Conservation (phyloP, 2,113 vertebrate genomes). For the Austrofundulus limnaeus region DNA sequence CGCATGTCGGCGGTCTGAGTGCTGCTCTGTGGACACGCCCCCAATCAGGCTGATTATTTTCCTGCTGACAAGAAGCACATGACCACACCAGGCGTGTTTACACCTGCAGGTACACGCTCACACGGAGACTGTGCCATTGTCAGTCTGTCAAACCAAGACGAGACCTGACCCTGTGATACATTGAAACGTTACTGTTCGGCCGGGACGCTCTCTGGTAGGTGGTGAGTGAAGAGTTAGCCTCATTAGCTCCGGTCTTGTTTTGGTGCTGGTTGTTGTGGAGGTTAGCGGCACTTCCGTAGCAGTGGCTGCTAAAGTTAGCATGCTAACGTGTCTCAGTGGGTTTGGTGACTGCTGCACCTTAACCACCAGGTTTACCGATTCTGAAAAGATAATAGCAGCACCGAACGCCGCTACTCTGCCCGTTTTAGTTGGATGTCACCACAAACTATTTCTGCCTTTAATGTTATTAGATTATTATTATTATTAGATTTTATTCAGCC, state of each 20-base stretch:
- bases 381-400: not conserved
- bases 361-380: not conserved
- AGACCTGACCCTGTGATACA: not conserved
- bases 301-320: constrained; percentile 45
- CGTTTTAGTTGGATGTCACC: not conserved
- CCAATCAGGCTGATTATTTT: constrained; percentile 37
- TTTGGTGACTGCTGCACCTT: constrained; percentile 23
- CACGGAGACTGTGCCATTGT: not conserved
- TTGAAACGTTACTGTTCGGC: not conserved
- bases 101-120: constrained; percentile 54
- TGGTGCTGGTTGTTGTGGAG: not conserved
- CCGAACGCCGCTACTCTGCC: not conserved
- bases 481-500: no score
- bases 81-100: constrained; percentile 81
- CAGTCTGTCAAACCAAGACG: not conserved
- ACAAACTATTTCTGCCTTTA: no score
- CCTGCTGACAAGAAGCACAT: constrained; percentile 75
- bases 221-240: constrained; percentile 18
- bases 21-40: constrained; percentile 40
- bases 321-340: constrained; percentile 39
- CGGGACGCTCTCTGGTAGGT: not conserved
- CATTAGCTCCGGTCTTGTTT: not conserved
- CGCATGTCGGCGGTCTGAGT: not conserved
- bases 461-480: no score
- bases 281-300: constrained; percentile 61